These are phyloP conservation scores for Apostichopus parvimensis DNA, from an alignment of 35 echinoderm and acorn worm genomes.

Conservation along the genomic window DNA sequence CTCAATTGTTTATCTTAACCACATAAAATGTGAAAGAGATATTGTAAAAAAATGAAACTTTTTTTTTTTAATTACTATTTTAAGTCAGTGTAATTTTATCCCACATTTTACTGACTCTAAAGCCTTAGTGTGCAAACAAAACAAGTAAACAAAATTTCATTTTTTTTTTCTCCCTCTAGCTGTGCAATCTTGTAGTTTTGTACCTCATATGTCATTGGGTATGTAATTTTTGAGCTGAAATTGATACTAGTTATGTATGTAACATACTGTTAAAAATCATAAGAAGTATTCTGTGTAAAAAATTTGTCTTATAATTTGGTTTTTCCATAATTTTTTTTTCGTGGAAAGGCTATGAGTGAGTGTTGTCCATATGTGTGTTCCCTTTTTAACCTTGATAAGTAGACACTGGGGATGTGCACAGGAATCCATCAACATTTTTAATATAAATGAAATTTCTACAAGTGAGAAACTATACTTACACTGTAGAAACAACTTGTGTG, in stretches of 20 bases:
- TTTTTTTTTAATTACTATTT: background rate
- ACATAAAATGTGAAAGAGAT: slow-evolving; percentile 14
- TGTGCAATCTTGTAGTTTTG: slow-evolving; percentile 37
- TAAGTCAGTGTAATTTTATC: background rate
- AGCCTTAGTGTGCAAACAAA: slow-evolving; percentile 42
- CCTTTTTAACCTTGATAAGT: slow-evolving; percentile 37
- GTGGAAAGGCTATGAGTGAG: background rate
- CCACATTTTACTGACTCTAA: slow-evolving; percentile 27
- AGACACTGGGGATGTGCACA: background rate
- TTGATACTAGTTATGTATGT: slow-evolving; percentile 21
- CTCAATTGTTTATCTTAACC: background rate
- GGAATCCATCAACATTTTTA: background rate
- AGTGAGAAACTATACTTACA: background rate
- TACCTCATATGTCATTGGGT: slow-evolving; percentile 49
- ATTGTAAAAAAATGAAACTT: background rate
- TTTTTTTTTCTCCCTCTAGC: slow-evolving; percentile 26
- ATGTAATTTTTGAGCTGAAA: slow-evolving; percentile 52
- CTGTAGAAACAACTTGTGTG: background rate
- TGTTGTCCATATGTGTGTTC: slow-evolving; percentile 21
- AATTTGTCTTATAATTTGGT: background rate
- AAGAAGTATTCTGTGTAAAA: slow-evolving; percentile 41
- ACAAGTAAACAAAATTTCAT: slow-evolving; percentile 45
- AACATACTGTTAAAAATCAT: slow-evolving; percentile 44
- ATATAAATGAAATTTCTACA: background rate
- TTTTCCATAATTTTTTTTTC: slow-evolving; percentile 1